Evolutionary conservation across 2,888 invertebrate genomes (phyloP).

Genomic region (Dicyrtomina minuta): DNA sequence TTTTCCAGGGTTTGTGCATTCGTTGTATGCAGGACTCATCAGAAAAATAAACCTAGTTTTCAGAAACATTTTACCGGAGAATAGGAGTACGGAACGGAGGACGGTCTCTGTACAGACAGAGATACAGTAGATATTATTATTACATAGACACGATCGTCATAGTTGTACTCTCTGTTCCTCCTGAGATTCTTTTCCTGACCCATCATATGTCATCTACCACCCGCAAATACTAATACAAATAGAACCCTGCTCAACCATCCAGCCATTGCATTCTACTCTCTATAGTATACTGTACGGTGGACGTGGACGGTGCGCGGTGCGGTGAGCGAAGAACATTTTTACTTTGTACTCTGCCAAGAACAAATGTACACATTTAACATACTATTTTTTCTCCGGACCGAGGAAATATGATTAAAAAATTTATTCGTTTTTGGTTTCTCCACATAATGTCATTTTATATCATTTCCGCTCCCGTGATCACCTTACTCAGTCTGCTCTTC

Average conservation of each 20-base stretch:
- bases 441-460: constrained; percentile 47
- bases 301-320: too few species aligned
- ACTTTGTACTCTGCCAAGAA: not conserved
- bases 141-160: not conserved
- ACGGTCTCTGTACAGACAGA: not conserved
- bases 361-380: constrained; percentile 10
- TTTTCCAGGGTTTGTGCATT: too few species aligned
- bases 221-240: constrained; percentile 21
- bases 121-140: not conserved
- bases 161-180: too few species aligned
- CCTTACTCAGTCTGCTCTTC: constrained; percentile 12
- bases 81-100: too few species aligned
- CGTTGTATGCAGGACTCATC: too few species aligned
- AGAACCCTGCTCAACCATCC: too few species aligned
- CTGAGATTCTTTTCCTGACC: constrained; percentile 12
- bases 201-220: constrained; percentile 39
- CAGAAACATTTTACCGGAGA: not conserved
- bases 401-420: constrained; percentile 41
- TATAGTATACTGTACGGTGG: not conserved
- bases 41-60: constrained; percentile 27
- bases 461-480: constrained; percentile 48
- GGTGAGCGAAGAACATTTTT: not conserved
- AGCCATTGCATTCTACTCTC: not conserved
- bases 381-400: not conserved
- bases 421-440: constrained; percentile 34